Evolutionary conservation across 2,113 vertebrate species (phyloP), one percentile per base, ranked within the genome.

Genomic region (Mustela lutreola): DNA sequence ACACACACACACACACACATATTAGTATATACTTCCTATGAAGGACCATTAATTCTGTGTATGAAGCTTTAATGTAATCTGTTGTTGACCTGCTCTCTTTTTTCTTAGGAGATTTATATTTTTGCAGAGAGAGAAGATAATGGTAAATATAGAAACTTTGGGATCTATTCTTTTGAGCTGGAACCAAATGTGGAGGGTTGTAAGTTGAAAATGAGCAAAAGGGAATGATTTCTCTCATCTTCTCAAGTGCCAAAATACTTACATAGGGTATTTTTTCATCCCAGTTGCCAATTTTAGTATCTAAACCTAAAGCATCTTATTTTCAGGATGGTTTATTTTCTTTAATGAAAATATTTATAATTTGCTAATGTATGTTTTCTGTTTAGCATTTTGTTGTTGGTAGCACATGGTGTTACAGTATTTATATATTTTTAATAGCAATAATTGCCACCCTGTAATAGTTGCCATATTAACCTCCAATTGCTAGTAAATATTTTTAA

Each of bases 391-490:
- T 85, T 94, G 94, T 65, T 86, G 70, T 97, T 98, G 63, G 56
- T 82, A 97, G 85, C 89, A 89, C 88, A 96, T 93, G 28, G 78
- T 31, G 48, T 97, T 87, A 98, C 62, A 97, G 97, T 98, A 97
- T 97, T 98, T 98, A 96, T 31, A 11, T 98, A 97, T 98, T 84
- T 97, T 96, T 93, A 94, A 45, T 89, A 96, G 94, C 97, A 82
- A 50, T 98, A 97, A 97, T 98, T 98, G 96, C 92, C 71, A 93
- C 75, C 92, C 39, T 19, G 96, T 98, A 97, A 97, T 97, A 96
- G 96, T 98, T 98, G 94, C 97, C 95, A 97, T 98, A 98, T 98
- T 98, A 98, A 98, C 96, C 95, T 98, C 90, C 95, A 97, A 97
- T 98, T 98, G 85, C 97, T 97, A 96, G 97, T 97, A 98, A 98